These are phyloP conservation scores for Anabas testudineus DNA, from an alignment of 2,797 vertebrate genomes.

Conservation along the genomic window DNA sequence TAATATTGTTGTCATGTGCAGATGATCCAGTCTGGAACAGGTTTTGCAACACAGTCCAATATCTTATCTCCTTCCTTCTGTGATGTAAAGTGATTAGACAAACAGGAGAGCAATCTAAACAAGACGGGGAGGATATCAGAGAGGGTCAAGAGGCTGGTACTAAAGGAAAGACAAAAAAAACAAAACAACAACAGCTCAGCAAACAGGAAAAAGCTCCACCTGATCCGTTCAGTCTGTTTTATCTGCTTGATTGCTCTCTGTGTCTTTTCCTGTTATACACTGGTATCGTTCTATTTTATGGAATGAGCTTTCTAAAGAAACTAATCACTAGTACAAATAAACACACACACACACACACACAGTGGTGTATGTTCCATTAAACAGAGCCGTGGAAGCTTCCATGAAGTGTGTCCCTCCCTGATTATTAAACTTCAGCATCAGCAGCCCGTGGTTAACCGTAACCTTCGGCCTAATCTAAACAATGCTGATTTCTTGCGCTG, in stretches of 20 bases:
- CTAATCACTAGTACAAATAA: neutral
- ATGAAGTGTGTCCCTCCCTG: neutral
- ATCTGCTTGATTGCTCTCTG: slow-evolving; percentile 4
- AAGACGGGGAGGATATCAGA: slow-evolving; percentile 4
- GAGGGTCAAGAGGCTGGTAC: slow-evolving; percentile 2
- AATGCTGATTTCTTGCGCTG: no score
- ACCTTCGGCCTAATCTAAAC: slow-evolving; percentile 5
- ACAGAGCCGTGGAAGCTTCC: neutral
- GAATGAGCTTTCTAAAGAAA: slow-evolving; percentile 1
- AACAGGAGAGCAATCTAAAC: slow-evolving; percentile 48
- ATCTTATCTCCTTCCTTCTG: neutral
- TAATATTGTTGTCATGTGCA: neutral
- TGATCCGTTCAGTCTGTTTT: slow-evolving; percentile 20
- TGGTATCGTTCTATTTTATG: neutral
- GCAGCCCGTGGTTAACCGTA: neutral
- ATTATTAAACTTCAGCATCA: slow-evolving; percentile 21
- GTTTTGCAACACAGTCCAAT: neutral
- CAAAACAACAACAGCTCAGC: slow-evolving; percentile 17
- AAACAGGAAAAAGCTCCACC: slow-evolving; percentile 51
- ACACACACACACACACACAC: slow-evolving; percentile 10
- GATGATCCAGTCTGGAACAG: slow-evolving; percentile 12
- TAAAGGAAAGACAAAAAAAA: slow-evolving; percentile 24
- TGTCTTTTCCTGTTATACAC: neutral
- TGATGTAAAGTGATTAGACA: slow-evolving; percentile 47
- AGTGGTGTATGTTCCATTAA: neutral